phyloP scores from a whole-genome alignment of 2,888 invertebrate species.

The Drosophila testacea region DNA sequence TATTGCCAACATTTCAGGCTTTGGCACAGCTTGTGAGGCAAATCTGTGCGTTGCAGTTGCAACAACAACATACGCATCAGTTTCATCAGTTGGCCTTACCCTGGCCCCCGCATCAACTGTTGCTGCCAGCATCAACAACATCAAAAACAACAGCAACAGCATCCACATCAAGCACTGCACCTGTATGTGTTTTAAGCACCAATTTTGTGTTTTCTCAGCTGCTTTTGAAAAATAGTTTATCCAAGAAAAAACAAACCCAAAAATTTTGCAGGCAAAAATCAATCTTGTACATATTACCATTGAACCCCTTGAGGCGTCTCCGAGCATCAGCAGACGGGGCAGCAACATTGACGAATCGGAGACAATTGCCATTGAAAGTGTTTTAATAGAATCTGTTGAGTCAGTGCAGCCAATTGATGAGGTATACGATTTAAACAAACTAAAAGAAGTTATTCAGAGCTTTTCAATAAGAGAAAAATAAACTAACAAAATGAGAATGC shows the following conservation, averaged over 20 bases:
- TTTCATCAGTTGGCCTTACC: constrained; percentile 38
- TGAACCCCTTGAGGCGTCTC: constrained; percentile 74
- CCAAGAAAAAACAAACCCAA: constrained; percentile 15
- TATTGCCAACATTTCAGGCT: constrained; percentile 77
- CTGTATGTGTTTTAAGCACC: constrained; percentile 46
- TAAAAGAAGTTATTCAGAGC: constrained; percentile 58
- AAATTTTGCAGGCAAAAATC: constrained; percentile 83
- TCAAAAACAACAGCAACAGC: constrained; percentile 4
- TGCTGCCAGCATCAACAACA: constrained; percentile 28
- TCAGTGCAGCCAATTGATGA: constrained; percentile 54
- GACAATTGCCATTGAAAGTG: constrained; percentile 57
- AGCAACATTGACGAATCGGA: constrained; percentile 25
- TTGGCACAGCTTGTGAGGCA: constrained; percentile 71
- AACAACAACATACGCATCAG: constrained; percentile 25
- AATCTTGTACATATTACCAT: constrained; percentile 84
- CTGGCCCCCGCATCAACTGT: constrained; percentile 35
- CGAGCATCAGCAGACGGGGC: constrained; percentile 34
- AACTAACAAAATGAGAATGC: constrained; percentile 6
- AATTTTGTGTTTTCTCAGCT: constrained; percentile 14
- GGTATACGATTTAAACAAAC: constrained; percentile 42
- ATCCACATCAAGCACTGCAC: constrained; percentile 38
- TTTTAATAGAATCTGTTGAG: constrained; percentile 64
- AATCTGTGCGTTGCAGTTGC: constrained; percentile 62
- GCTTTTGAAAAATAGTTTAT: constrained; percentile 1
- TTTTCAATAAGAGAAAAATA: constrained; percentile 28